Evolutionary conservation across 2,888 invertebrate species (phyloP).

Genomic region (Holacanthella duospinosa): DNA sequence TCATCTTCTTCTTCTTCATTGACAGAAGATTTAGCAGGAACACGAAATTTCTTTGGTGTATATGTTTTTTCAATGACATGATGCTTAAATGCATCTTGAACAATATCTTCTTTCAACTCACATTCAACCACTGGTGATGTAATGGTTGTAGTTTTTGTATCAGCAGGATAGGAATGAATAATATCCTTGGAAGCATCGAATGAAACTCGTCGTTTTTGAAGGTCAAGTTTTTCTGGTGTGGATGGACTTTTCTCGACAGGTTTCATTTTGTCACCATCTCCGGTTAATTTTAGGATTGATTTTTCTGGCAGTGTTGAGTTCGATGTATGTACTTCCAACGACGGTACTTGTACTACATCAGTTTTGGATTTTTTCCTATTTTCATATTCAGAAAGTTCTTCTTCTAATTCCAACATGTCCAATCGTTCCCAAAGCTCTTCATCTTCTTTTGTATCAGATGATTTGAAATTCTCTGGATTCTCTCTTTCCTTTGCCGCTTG

Average conservation of each 20-base stretch:
- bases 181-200: background rate
- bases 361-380: too few species aligned
- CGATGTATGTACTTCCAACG: background rate
- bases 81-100: background rate
- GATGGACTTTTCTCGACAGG: background rate
- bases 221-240: background rate
- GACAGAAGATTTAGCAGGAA: background rate
- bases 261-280: background rate
- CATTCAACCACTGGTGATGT: background rate
- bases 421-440: slow-evolving; percentile 46
- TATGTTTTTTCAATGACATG: background rate
- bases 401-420: slow-evolving; percentile 53
- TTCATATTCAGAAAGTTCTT: slow-evolving; percentile 49
- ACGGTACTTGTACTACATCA: too few species aligned
- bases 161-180: background rate
- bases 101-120: background rate
- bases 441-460: slow-evolving; percentile 15
- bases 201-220: background rate
- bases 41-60: background rate
- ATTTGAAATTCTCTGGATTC: background rate
- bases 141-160: background rate
- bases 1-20: background rate
- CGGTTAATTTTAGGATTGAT: background rate
- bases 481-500: slow-evolving; percentile 45
- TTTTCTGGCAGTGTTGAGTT: background rate